Evolutionary conservation across 2,797 vertebrate genomes (phyloP).

Genomic region (Sebastes reedi): DNA sequence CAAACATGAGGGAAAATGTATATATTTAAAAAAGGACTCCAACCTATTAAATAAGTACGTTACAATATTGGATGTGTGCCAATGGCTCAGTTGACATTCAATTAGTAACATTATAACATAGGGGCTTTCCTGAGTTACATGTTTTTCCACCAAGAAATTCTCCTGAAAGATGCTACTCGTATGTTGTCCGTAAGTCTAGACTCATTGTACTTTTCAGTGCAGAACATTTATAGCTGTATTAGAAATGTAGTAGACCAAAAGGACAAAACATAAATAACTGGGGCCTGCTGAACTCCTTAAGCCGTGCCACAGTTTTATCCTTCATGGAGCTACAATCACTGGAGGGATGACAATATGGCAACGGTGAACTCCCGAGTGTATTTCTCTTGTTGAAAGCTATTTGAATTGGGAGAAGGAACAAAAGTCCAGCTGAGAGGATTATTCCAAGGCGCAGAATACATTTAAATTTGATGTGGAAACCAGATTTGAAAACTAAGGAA

Average conservation of each 20-base stretch:
- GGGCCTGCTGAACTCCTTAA: conserved; percentile 42
- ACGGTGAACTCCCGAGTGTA: conserved; percentile 10
- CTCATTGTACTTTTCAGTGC: neutral
- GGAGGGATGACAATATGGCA: conserved; percentile 44
- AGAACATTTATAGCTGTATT: conserved; percentile 7
- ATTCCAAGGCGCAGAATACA: conserved; percentile 46
- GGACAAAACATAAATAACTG: neutral
- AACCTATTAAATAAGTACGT: neutral
- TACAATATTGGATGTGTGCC: neutral
- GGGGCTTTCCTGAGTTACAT: neutral
- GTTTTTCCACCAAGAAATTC: conserved; percentile 7
- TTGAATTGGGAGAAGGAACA: conserved; percentile 46
- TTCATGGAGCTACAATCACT: conserved; percentile 23
- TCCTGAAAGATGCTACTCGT: conserved; percentile 1
- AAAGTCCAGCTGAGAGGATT: conserved; percentile 51
- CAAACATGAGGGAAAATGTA: neutral
- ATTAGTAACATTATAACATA: neutral
- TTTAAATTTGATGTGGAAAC: conserved; percentile 59
- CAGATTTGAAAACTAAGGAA: conserved; percentile 53
- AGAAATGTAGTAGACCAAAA: conserved; percentile 14
- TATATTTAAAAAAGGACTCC: neutral
- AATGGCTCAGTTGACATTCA: neutral
- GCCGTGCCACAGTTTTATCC: conserved; percentile 21
- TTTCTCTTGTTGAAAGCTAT: conserved; percentile 49
- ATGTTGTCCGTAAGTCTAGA: conserved; percentile 23